Evolutionary conservation across 2,797 vertebrate genomes (phyloP).

Genomic region (Balearica regulorum): DNA sequence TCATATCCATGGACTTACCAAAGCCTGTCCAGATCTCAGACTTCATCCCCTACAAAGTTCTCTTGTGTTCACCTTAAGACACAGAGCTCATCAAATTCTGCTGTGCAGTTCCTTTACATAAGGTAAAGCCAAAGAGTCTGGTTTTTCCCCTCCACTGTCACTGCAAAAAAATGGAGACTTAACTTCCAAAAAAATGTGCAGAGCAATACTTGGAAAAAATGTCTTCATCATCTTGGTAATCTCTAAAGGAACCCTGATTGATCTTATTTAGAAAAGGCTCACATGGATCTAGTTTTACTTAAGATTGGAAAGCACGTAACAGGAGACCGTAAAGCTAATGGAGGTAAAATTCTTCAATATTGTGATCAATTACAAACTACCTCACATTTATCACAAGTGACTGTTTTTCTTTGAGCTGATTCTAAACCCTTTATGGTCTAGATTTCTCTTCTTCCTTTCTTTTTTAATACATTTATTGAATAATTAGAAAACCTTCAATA

Average conservation of each 20-base stretch:
- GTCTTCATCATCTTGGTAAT: neutral
- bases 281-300: constrained; percentile 25
- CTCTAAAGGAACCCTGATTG: constrained; percentile 31
- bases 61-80: neutral
- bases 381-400: constrained; percentile 47
- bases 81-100: neutral
- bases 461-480: neutral
- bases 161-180: neutral
- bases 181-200: neutral
- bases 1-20: neutral
- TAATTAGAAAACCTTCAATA: constrained; percentile 6
- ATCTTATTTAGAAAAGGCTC: constrained; percentile 48
- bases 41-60: neutral
- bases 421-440: constrained; percentile 32
- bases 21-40: neutral
- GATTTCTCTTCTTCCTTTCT: neutral
- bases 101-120: neutral
- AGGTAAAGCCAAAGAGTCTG: neutral
- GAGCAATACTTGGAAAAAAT: neutral
- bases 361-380: constrained; percentile 33
- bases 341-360: constrained; percentile 37
- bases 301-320: neutral
- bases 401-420: constrained; percentile 37
- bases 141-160: neutral
- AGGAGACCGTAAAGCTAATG: constrained; percentile 20